Conservation (phyloP, 1,140 invertebrate genomes). For the Brachionus calyciflorus region DNA sequence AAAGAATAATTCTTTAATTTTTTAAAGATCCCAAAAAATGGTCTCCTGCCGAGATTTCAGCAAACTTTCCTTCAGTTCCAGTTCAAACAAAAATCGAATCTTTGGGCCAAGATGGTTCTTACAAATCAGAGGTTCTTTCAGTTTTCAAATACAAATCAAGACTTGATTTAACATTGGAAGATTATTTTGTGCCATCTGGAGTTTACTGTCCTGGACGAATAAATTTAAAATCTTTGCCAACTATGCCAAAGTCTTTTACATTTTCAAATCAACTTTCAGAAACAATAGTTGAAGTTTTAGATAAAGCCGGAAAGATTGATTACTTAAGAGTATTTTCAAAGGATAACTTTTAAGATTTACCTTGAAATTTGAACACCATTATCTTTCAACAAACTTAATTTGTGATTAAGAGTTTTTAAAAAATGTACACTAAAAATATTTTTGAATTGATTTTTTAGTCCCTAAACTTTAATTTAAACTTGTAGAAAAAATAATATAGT, state of each 20-base stretch:
- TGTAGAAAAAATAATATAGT: too few species aligned
- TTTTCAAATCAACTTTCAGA: constrained; percentile 10
- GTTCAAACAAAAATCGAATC: not conserved
- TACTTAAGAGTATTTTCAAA: not conserved
- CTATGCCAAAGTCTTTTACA: constrained; percentile 23
- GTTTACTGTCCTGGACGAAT: constrained; percentile 2
- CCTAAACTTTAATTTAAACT: too few species aligned
- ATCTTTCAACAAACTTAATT: too few species aligned
- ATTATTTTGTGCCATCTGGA: constrained; percentile 34
- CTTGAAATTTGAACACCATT: too few species aligned
- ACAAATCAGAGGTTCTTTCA: not conserved
- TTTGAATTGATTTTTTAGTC: too few species aligned
- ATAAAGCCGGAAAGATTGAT: not conserved
- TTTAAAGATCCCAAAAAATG: constrained; percentile 14
- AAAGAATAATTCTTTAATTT: not conserved
- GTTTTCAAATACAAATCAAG: not conserved
- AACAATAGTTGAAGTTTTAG: not conserved
- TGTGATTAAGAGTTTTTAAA: too few species aligned
- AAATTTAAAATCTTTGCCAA: not conserved
- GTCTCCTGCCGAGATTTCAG: not conserved
- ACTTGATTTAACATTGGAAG: constrained; percentile 6
- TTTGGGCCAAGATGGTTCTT: not conserved
- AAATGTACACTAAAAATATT: too few species aligned
- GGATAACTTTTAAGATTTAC: too few species aligned
- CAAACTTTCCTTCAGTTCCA: not conserved